A percentile compares a stretch with the other conserved stretches of the same genome.
These are phyloP conservation scores for Poeciliopsis prolifica DNA, from an alignment of 2,113 vertebrate genomes.

Conservation along the genomic window DNA sequence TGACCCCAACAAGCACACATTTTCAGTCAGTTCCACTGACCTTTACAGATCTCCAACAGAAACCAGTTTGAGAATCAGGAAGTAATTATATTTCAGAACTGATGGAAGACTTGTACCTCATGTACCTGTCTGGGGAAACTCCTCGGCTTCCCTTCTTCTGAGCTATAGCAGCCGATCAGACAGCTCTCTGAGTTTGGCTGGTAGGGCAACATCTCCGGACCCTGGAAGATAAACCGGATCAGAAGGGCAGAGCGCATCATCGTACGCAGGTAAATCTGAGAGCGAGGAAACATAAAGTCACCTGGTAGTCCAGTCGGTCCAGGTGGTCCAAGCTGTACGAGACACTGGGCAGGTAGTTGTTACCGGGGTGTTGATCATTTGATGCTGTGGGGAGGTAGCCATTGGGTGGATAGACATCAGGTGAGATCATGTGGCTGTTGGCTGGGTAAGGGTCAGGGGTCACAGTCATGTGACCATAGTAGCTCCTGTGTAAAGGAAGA, in stretches of 20 bases:
- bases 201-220: conserved; percentile 57
- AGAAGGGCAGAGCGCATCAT: background rate
- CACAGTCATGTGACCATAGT: conserved; percentile 67
- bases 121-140: conserved; percentile 63
- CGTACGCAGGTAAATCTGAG: too few relatives aligned
- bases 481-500: conserved; percentile 52
- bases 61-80: too few relatives aligned
- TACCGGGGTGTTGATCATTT: conserved; percentile 45
- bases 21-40: too few relatives aligned
- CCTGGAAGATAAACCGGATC: conserved; percentile 37
- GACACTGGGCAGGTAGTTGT: conserved; percentile 68
- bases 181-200: conserved; percentile 70
- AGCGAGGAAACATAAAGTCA: conserved; percentile 4
- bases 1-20: background rate
- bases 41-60: too few relatives aligned
- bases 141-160: conserved; percentile 45
- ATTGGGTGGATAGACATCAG: conserved; percentile 55
- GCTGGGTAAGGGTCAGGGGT: conserved; percentile 61
- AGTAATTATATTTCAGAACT: background rate
- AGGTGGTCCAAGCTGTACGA: conserved; percentile 76
- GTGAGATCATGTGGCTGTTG: conserved; percentile 58
- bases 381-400: conserved; percentile 54
- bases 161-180: conserved; percentile 73
- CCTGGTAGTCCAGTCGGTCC: conserved; percentile 72
- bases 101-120: background rate